Percentiles rank a stretch among this genome's conserved stretches.
Evolutionary conservation across 2,888 invertebrate species (phyloP).

Genomic region (Apantesis nais): DNA sequence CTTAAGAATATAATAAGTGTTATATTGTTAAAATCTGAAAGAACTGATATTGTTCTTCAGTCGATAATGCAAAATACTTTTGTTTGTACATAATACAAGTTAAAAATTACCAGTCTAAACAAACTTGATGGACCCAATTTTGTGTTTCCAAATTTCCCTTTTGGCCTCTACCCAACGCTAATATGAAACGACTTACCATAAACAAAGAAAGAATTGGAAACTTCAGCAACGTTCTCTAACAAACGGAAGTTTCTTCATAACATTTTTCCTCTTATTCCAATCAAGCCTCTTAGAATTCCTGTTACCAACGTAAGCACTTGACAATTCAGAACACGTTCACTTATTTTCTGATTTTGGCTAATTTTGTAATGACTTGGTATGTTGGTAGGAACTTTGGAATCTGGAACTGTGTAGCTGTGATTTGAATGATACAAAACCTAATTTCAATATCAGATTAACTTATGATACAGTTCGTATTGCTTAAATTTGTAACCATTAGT

Average conservation of each 20-base stretch:
- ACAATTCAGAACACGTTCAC: conserved; percentile 14
- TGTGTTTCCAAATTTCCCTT: background rate
- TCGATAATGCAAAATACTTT: background rate
- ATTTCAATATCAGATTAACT: conserved; percentile 5
- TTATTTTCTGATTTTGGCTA: conserved; percentile 19
- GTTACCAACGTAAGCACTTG: conserved; percentile 26
- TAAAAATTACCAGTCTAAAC: background rate
- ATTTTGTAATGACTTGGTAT: conserved; percentile 15
- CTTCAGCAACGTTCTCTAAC: background rate
- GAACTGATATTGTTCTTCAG: background rate
- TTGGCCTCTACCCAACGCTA: background rate
- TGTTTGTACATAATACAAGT: background rate
- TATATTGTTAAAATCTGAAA: no score
- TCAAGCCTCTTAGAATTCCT: conserved; percentile 30
- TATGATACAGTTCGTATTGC: background rate
- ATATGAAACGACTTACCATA: conserved; percentile 1
- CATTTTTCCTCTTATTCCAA: conserved; percentile 28
- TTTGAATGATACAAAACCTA: conserved; percentile 7
- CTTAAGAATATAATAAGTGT: no score
- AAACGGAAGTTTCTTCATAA: conserved; percentile 11
- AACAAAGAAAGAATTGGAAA: conserved; percentile 5
- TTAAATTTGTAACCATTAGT: background rate
- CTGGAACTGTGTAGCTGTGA: conserved; percentile 1
- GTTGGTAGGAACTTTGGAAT: conserved; percentile 2
- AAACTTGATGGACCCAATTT: background rate